These are phyloP conservation scores for Drosophila borealis DNA, from an alignment of 2,888 invertebrate species.

Conservation along the genomic window DNA sequence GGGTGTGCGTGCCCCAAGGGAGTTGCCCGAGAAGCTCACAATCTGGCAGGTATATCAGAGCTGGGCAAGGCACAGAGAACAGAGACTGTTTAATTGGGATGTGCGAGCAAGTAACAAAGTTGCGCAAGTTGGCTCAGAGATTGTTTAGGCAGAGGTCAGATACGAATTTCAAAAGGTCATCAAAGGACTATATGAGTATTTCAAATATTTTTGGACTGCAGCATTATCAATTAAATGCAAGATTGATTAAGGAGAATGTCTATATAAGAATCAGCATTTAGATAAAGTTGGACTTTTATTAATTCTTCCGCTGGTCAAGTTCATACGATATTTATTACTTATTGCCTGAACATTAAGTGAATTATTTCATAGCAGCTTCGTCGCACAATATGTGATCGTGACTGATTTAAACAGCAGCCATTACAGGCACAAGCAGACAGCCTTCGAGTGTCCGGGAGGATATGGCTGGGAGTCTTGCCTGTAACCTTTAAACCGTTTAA, in stretches of 20 bases:
- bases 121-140: not conserved
- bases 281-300: not conserved
- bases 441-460: conserved; percentile 14
- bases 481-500: conserved; percentile 80
- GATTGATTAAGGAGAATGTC: no score
- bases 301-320: conserved; percentile 3
- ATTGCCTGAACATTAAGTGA: conserved; percentile 44
- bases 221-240: no score
- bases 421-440: conserved; percentile 12
- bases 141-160: not conserved
- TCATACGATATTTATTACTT: conserved; percentile 27
- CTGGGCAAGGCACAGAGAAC: conserved; percentile 1
- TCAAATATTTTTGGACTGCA: not conserved
- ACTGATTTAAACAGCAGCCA: conserved; percentile 58
- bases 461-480: conserved; percentile 25
- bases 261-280: no score
- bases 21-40: conserved; percentile 29
- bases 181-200: not conserved
- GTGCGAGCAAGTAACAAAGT: conserved; percentile 16
- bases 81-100: conserved; percentile 33
- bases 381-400: conserved; percentile 48
- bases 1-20: conserved; percentile 66
- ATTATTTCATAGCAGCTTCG: conserved; percentile 44
- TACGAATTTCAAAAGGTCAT: not conserved
- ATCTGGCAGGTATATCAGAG: conserved; percentile 47